Base-by-base conservation (phyloP, 2,113 vertebrate genomes). In the Percina caprodes region DNA sequence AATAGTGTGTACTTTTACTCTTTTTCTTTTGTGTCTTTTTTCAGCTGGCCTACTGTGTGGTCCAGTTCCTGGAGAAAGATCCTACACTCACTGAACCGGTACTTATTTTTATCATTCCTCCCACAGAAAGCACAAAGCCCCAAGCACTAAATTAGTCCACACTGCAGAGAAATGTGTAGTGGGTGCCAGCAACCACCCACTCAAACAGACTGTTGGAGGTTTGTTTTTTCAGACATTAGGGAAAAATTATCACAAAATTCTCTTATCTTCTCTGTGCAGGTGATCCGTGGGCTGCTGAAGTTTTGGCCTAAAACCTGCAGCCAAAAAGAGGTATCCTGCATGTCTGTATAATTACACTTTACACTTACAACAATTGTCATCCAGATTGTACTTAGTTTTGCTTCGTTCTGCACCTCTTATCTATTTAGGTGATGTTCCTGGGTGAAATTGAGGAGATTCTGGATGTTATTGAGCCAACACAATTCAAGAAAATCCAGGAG, bases 61-160 rank as follows among this genome's bases (percentile, higher is more conserved):
- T 99, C 80, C 98, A 99, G 95, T 99, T 99, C 92, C 93, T 99
- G 95, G 98, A 99, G 90, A 99, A 99, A 93, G 98, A 99, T 81
- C 95, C 97, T 35, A 96, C 97, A n/a, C 95, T 99, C 88, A 99
- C 97, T 79, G 98, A 99, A 87, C 96, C 97, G 80, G 98, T 99
- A 96, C 74, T 78, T 74, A 24, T 60, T 68, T 66, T 51, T 59
- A 62, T 51, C 39, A 46, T 33, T 77, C 82, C 66, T 79, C 81
- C 75, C 77, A 88, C 86, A 83, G 54, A 74, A 80, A 76, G 81
- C 77, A 59, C 51, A 87, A 61, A 56, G 77, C 71, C 51, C 39
- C 7, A 6, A 48, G 65, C 55, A n/a, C 78, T 82, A 86, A 79
- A 83, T 85, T 70, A 61, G 83, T 85, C 82, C 55, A 76, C 68